Evolutionary conservation across 2,113 vertebrate species (phyloP).

Genomic region (Todiramphus chloris): DNA sequence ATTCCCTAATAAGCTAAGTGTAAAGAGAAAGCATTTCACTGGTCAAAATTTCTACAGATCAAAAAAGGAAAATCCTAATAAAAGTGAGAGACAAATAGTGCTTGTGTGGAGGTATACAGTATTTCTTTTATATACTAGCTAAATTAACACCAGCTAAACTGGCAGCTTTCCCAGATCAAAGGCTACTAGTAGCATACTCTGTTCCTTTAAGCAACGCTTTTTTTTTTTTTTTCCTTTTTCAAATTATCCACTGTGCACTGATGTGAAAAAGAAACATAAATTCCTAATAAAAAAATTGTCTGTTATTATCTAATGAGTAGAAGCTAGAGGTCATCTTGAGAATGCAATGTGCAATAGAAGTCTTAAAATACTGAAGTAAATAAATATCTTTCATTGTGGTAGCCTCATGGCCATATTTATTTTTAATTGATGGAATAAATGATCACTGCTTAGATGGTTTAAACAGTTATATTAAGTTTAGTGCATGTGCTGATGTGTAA

Average conservation of each 20-base stretch:
- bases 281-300: conserved; percentile 54
- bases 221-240: neutral
- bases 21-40: neutral
- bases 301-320: conserved; percentile 46
- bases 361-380: conserved; percentile 28
- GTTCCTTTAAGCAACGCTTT: conserved; percentile 8
- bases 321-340: conserved; percentile 35
- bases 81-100: conserved; percentile 6
- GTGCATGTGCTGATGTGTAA: conserved; percentile 47
- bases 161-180: conserved; percentile 63
- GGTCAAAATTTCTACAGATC: neutral
- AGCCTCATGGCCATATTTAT: conserved; percentile 47
- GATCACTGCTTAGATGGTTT: conserved; percentile 53
- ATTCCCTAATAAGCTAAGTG: neutral
- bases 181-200: conserved; percentile 12
- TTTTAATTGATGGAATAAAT: conserved; percentile 71
- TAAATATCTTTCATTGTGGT: conserved; percentile 43
- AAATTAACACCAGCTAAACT: conserved; percentile 27
- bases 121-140: conserved; percentile 7
- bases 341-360: conserved; percentile 43
- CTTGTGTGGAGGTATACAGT: neutral
- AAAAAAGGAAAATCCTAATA: conserved; percentile 5
- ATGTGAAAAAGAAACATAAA: conserved; percentile 43
- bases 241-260: conserved; percentile 29
- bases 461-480: conserved; percentile 25